phyloP scores from a whole-genome alignment of 2,888 invertebrate species.

The Watsonalla cultraria region DNA sequence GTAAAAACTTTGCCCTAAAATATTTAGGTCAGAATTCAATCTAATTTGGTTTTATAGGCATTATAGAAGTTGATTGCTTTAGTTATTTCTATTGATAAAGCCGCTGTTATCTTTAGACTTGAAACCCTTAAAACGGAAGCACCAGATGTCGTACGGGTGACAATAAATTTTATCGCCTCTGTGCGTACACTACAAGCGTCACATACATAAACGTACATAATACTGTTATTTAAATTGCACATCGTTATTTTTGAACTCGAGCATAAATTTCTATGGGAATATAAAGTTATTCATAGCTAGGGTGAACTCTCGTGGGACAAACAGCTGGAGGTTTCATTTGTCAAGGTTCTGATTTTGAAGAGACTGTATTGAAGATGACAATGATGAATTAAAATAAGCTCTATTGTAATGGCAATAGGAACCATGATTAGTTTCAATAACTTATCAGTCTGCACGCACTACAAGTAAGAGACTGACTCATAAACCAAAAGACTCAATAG shows the following conservation, averaged over 20 bases:
- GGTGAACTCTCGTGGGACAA: neutral
- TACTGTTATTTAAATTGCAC: slow-evolving; percentile 57
- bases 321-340: neutral
- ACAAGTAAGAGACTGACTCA: too few relatives aligned
- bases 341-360: neutral
- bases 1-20: too few relatives aligned
- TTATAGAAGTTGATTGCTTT: too few relatives aligned
- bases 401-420: neutral
- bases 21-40: too few relatives aligned
- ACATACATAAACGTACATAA: slow-evolving; percentile 54
- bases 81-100: neutral
- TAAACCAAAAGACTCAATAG: too few relatives aligned
- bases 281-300: slow-evolving; percentile 13
- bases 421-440: too few relatives aligned
- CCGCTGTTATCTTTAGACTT: slow-evolving; percentile 19
- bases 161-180: slow-evolving; percentile 76
- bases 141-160: slow-evolving; percentile 75
- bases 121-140: slow-evolving; percentile 44
- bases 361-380: neutral
- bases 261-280: slow-evolving; percentile 18
- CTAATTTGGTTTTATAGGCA: too few relatives aligned
- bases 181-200: slow-evolving; percentile 67
- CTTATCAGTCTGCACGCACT: too few relatives aligned
- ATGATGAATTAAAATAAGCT: neutral
- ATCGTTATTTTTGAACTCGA: slow-evolving; percentile 42